Conservation (phyloP, 1,140 invertebrate species). For the Drosophila mojavensis region DNA sequence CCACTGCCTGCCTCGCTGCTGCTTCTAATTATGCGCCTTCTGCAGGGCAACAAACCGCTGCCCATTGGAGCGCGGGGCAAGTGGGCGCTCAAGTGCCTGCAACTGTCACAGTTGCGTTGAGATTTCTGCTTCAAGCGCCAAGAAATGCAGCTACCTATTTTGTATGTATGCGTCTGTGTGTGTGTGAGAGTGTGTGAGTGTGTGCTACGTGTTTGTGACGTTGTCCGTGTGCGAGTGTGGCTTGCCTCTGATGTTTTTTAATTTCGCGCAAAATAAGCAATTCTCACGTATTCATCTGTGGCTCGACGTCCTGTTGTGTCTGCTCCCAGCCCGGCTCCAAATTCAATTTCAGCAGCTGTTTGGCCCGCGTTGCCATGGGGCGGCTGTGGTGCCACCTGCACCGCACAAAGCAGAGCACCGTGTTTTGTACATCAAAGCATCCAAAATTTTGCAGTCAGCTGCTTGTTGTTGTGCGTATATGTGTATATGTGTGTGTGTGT, state of each 20-base stretch:
- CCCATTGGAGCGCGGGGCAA: constrained; percentile 7
- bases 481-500: constrained; percentile 13
- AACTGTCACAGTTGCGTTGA: constrained; percentile 66
- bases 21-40: constrained; percentile 73
- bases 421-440: constrained; percentile 79
- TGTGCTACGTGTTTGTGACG: constrained; percentile 1
- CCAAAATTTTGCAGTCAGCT: constrained; percentile 59
- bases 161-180: too few species aligned
- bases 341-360: constrained; percentile 58
- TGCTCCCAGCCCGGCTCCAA: constrained; percentile 39
- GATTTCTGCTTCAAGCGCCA: constrained; percentile 39
- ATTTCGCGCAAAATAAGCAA: constrained; percentile 81
- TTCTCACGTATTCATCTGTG: constrained; percentile 72
- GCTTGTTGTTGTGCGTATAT: constrained; percentile 31
- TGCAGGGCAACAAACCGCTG: constrained; percentile 68
- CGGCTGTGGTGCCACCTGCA: constrained; percentile 51
- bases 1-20: constrained; percentile 7
- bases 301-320: constrained; percentile 48
- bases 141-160: constrained; percentile 15
- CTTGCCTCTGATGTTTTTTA: constrained; percentile 71
- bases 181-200: constrained; percentile 2
- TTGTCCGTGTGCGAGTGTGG: constrained; percentile 23
- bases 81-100: constrained; percentile 61
- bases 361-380: constrained; percentile 57
- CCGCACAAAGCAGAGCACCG: constrained; percentile 39